phyloP scores from a whole-genome alignment of 2,113 vertebrate genomes.

The Aepyceros melampus region DNA sequence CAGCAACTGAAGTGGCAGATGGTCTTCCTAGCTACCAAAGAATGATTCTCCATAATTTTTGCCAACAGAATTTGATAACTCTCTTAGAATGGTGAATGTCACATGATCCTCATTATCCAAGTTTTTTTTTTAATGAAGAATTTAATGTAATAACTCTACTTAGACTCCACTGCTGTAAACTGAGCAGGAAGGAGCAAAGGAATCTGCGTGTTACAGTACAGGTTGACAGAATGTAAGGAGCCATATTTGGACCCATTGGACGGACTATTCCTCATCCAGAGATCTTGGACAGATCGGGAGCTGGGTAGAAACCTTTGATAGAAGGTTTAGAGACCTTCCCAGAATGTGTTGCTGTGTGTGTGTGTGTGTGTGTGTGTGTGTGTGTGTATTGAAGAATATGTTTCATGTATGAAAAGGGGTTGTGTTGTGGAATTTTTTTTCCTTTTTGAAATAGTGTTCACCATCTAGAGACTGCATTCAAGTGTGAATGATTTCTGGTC shows the following conservation, averaged over 20 bases:
- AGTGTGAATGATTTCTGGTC: not conserved
- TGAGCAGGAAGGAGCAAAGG: not conserved
- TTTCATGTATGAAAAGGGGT: not conserved
- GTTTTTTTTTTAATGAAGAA: not conserved
- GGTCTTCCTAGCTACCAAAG: not conserved
- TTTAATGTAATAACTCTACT: not conserved
- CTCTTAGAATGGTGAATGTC: not conserved
- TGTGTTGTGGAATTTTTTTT: not conserved
- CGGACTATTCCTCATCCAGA: not conserved
- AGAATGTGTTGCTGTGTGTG: not conserved
- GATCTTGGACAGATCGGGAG: not conserved
- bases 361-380: not conserved
- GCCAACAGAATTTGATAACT: not conserved
- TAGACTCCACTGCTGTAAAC: not conserved
- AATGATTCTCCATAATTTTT: not conserved
- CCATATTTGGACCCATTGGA: not conserved
- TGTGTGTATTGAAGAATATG: too few species aligned
- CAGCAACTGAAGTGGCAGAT: not conserved
- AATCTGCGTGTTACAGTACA: not conserved
- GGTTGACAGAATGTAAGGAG: fast-evolving
- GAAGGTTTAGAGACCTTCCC: not conserved
- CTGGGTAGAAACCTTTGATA: not conserved
- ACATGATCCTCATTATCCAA: not conserved
- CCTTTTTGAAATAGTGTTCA: not conserved
- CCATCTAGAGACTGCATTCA: not conserved